phyloP scores from a whole-genome alignment of 2,888 invertebrate genomes.

The Melieria picta region DNA sequence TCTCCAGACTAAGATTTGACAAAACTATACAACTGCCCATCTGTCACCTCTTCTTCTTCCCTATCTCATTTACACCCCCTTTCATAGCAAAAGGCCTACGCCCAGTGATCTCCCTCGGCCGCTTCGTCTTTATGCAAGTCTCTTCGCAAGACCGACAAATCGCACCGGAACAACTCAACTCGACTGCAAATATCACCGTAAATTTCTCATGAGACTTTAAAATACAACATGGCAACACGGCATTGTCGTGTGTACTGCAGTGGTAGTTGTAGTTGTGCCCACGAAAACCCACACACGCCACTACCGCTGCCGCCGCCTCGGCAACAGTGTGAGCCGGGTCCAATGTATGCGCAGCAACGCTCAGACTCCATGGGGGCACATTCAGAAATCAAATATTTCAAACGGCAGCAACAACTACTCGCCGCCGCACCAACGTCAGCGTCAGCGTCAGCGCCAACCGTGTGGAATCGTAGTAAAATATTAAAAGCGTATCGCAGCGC shows the following conservation, averaged over 20 bases:
- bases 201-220: conserved; percentile 35
- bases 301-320: too few relatives aligned
- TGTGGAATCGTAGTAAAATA: conserved; percentile 12
- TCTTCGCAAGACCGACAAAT: neutral
- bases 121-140: neutral
- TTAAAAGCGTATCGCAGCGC: conserved; percentile 1
- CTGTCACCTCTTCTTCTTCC: too few relatives aligned
- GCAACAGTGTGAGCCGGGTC: neutral
- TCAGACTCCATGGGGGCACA: conserved; percentile 28
- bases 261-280: neutral
- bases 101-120: too few relatives aligned
- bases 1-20: too few relatives aligned
- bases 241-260: neutral
- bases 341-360: neutral
- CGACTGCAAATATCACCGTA: conserved; percentile 21
- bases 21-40: too few relatives aligned
- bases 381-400: conserved; percentile 20
- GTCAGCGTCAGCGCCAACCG: neutral
- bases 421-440: neutral
- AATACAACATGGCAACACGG: conserved; percentile 7
- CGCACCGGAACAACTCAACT: neutral
- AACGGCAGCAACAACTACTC: neutral
- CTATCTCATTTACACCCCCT: too few relatives aligned
- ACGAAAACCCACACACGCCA: neutral
- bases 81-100: too few relatives aligned